Evolutionary conservation across 1,140 invertebrate species (phyloP), one percentile per base, ranked within the genome.

Genomic region (Chymomyza costata): DNA sequence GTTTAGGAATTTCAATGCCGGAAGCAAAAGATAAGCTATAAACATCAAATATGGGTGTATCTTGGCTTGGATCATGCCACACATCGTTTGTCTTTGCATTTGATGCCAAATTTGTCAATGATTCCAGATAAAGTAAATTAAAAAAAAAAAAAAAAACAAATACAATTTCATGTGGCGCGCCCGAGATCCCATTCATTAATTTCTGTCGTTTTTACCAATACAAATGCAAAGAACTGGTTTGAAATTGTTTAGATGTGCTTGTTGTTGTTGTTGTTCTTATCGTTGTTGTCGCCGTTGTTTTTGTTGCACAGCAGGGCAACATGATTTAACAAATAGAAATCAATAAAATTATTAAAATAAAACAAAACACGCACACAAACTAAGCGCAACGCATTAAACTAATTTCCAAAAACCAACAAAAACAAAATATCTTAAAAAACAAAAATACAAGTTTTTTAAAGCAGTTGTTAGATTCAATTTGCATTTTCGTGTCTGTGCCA

Each of bases 91-190:
- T 63, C 44, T 52, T 41, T 43, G n/a, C n/a, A n/a, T n/a, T n/a
- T n/a, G n/a, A n/a, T n/a, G n/a, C n/a, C n/a, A 57, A 34, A 78
- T 78, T 78, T 76, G 70, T 76, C 71, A 74, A 74, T 74, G 57
- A 58, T 76, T 65, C 71, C 70, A 52, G 54, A 58, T 55, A 41
- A 30, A 25, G 21, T 48, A 48, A 31, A 37, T 37, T 14, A 14
- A 35, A 39, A n/a, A n/a, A n/a, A n/a, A n/a, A n/a, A n/a, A n/a
- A n/a, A n/a, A n/a, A n/a, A n/a, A n/a, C 19, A 3, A 25, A 52
- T 63, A 58, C 39, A 69, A 56, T 65, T 59, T 56, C 49, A 53
- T 43, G 74, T 54, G 57, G 37, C 53, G 47, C 18, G 57, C 28
- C 28, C 18, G 31, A 67, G 54, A n/a, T n/a, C 46, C 37, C 61